These are phyloP conservation scores for Melolontha melolontha DNA, from an alignment of 2,888 invertebrate species.

Conservation along the genomic window DNA sequence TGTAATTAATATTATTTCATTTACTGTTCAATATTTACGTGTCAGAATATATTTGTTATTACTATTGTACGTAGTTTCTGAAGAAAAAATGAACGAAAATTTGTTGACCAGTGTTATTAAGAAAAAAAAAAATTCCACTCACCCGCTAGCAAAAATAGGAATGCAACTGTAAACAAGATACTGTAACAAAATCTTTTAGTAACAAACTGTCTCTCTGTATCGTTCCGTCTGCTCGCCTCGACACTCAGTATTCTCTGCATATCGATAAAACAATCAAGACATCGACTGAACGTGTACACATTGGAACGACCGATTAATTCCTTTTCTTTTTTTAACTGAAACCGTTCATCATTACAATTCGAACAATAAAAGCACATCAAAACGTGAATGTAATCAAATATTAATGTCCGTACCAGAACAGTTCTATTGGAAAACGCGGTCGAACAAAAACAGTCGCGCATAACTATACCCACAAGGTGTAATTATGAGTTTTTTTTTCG, in stretches of 20 bases:
- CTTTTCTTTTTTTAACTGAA: not conserved
- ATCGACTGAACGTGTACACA: too few species aligned
- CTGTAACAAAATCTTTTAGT: slow-evolving; percentile 66
- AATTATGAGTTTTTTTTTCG: slow-evolving; percentile 6
- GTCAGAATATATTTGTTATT: too few species aligned
- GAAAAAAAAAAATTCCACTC: slow-evolving; percentile 43
- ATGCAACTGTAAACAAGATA: slow-evolving; percentile 64
- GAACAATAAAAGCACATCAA: slow-evolving; percentile 5
- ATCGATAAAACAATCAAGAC: not conserved
- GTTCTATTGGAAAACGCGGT: not conserved
- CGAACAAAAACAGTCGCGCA: not conserved
- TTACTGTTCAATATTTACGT: too few species aligned
- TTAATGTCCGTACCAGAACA: not conserved
- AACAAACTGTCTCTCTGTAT: slow-evolving; percentile 61
- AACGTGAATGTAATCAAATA: slow-evolving; percentile 1
- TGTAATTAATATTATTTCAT: too few species aligned
- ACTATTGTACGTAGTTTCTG: too few species aligned
- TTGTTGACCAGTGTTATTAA: too few species aligned
- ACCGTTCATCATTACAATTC: not conserved
- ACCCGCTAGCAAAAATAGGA: slow-evolving; percentile 65
- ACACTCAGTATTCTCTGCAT: slow-evolving; percentile 67
- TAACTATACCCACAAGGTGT: not conserved
- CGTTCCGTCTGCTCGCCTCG: slow-evolving; percentile 62
- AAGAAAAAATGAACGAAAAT: too few species aligned
- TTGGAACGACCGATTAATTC: too few species aligned